Evolutionary conservation across 2,113 vertebrate genomes (phyloP).

Genomic region (Ursus arctos): DNA sequence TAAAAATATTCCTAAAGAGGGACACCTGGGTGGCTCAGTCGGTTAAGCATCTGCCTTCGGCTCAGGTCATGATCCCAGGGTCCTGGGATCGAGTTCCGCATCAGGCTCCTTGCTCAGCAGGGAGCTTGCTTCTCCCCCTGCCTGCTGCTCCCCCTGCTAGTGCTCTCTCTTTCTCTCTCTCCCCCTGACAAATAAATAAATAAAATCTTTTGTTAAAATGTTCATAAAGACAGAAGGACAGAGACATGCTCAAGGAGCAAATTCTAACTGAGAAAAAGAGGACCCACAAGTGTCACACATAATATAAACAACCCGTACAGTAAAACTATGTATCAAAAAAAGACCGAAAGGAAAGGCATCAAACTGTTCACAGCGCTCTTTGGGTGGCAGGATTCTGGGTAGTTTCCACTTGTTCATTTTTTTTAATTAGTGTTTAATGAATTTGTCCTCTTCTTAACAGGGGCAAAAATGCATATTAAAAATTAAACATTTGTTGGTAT

Average conservation of each 20-base stretch:
- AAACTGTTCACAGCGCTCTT: background rate
- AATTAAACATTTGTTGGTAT: background rate
- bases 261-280: background rate
- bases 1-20: background rate
- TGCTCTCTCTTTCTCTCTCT: too few relatives aligned
- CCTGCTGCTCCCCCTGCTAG: too few relatives aligned
- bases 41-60: too few relatives aligned
- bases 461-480: background rate
- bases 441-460: background rate
- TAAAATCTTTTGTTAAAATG: too few relatives aligned
- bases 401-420: background rate
- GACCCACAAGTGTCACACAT: background rate
- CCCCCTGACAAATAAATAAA: too few relatives aligned
- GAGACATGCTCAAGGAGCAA: background rate
- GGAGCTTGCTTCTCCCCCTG: too few relatives aligned
- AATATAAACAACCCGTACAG: background rate
- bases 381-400: background rate
- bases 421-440: background rate
- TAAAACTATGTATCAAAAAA: background rate
- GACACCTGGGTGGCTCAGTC: too few relatives aligned
- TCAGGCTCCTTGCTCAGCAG: too few relatives aligned
- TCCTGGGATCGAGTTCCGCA: too few relatives aligned
- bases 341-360: background rate
- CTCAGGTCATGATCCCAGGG: too few relatives aligned
- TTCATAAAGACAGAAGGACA: background rate